These are phyloP conservation scores for Eucera pruinosa DNA, from an alignment of 2,888 invertebrate species.

Conservation along the genomic window DNA sequence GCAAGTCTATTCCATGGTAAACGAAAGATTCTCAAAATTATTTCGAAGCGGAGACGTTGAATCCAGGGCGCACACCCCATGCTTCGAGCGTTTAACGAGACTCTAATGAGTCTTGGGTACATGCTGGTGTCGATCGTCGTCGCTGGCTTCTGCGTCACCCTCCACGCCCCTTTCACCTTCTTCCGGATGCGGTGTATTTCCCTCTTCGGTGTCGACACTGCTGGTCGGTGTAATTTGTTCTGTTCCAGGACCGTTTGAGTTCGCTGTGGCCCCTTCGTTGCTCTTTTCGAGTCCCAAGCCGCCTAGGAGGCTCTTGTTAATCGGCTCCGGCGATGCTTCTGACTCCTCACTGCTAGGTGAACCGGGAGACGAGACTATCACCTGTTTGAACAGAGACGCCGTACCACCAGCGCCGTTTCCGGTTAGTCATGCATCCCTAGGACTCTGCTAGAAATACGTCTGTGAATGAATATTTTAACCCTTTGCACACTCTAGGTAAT, in stretches of 20 bases:
- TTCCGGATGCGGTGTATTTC: slow-evolving; percentile 84
- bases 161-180: slow-evolving; percentile 86
- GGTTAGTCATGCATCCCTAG: slow-evolving; percentile 30
- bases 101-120: slow-evolving; percentile 65
- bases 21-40: neutral
- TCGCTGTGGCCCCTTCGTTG: slow-evolving; percentile 65
- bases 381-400: slow-evolving; percentile 80
- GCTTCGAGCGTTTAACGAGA: neutral
- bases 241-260: slow-evolving; percentile 65
- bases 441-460: neutral
- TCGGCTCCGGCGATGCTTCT: slow-evolving; percentile 91
- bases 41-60: slow-evolving; percentile 5
- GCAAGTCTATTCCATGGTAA: neutral
- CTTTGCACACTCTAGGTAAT: slow-evolving; percentile 8
- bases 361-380: slow-evolving; percentile 91
- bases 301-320: slow-evolving; percentile 85
- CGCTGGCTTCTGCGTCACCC: slow-evolving; percentile 87
- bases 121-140: slow-evolving; percentile 79
- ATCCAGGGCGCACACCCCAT: slow-evolving; percentile 13
- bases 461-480: neutral
- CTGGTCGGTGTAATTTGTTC: slow-evolving; percentile 87
- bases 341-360: slow-evolving; percentile 95
- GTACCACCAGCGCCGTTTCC: slow-evolving; percentile 46
- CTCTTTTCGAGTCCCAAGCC: slow-evolving; percentile 63
- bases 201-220: slow-evolving; percentile 87